Conservation (phyloP, 2,113 vertebrate species). For the Grantiella picta region DNA sequence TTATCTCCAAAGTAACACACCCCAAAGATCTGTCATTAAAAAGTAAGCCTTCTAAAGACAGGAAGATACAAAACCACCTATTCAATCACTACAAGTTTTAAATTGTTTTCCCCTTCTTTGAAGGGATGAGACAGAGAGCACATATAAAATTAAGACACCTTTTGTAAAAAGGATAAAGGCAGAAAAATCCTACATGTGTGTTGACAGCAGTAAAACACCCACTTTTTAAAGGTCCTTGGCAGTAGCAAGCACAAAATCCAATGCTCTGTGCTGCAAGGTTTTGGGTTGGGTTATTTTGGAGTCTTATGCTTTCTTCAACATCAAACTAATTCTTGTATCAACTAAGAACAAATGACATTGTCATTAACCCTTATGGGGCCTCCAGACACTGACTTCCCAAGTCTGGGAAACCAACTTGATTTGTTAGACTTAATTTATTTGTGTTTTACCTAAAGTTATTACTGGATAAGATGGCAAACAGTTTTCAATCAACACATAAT, state of each 20-base stretch:
- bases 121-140: background rate
- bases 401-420: background rate
- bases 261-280: fast-evolving
- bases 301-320: background rate
- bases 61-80: background rate
- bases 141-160: background rate
- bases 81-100: background rate
- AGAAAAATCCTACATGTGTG: background rate
- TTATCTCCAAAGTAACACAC: background rate
- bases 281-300: background rate
- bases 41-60: background rate
- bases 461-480: background rate
- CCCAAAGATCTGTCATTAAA: background rate
- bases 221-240: background rate
- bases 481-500: background rate
- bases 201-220: background rate
- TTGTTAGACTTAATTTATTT: background rate
- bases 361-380: background rate
- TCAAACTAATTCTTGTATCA: background rate
- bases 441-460: background rate
- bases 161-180: background rate
- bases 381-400: background rate
- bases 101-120: background rate
- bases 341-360: background rate
- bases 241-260: background rate